phyloP scores from a whole-genome alignment of 2,888 invertebrate species.

The Rhabditoides inermis region DNA sequence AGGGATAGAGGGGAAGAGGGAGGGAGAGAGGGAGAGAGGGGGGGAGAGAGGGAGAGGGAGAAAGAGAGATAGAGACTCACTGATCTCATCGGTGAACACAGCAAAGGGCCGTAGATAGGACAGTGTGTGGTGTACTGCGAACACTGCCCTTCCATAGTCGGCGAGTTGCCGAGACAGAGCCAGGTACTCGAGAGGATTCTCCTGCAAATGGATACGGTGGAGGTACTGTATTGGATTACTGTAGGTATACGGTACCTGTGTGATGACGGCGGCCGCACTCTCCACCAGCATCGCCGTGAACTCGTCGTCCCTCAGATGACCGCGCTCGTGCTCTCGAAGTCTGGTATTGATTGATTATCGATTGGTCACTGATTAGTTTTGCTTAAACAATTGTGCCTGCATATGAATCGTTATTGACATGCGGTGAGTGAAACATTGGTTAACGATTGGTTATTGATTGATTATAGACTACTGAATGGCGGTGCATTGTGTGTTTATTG shows the following conservation, averaged over 20 bases:
- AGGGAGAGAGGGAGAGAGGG: conserved; percentile 1
- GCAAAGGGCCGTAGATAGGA: conserved; percentile 26
- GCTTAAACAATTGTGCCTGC: too few relatives aligned
- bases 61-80: conserved; percentile 13
- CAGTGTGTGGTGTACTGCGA: conserved; percentile 19
- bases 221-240: too few relatives aligned
- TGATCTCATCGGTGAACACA: conserved; percentile 21
- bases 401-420: too few relatives aligned
- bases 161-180: conserved; percentile 19
- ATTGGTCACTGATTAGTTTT: too few relatives aligned
- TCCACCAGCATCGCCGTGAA: conserved; percentile 20
- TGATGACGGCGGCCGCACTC: conserved; percentile 20
- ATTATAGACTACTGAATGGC: too few relatives aligned
- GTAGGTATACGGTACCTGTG: conserved; percentile 19
- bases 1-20: conserved; percentile 2
- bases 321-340: conserved; percentile 2
- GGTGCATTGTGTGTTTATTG: too few relatives aligned
- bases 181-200: conserved; percentile 25
- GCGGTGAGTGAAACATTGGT: too few relatives aligned
- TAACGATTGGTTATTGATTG: too few relatives aligned
- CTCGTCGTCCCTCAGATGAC: conserved; percentile 22
- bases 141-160: conserved; percentile 28
- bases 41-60: background rate
- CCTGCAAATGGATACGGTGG: too few relatives aligned
- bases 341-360: conserved; percentile 6